Conservation (phyloP, 2,113 vertebrate genomes). For the Aleadryas rufinucha region DNA sequence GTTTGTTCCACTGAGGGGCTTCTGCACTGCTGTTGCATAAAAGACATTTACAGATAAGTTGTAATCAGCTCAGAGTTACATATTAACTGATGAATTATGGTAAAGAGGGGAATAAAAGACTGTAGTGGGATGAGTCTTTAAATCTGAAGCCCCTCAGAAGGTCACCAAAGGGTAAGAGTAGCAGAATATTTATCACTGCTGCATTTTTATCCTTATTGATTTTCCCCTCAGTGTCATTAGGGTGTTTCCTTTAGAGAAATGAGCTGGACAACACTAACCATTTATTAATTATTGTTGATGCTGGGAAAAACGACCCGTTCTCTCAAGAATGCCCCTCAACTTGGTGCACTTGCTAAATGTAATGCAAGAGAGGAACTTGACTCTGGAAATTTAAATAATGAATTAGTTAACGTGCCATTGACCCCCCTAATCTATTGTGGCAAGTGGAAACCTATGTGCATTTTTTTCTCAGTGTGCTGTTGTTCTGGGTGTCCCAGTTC, state of each 20-base stretch:
- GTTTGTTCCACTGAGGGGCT: not conserved
- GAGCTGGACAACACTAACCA: slow-evolving; percentile 25
- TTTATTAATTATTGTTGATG: slow-evolving; percentile 64
- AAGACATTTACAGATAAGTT: slow-evolving; percentile 60
- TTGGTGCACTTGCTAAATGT: slow-evolving; percentile 27
- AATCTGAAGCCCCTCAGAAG: slow-evolving; percentile 38
- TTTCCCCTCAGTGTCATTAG: slow-evolving; percentile 18
- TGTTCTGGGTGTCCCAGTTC: not conserved
- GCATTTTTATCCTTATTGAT: slow-evolving; percentile 63
- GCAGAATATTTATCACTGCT: slow-evolving; percentile 51
- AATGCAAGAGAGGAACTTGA: slow-evolving; percentile 41
- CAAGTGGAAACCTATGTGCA: slow-evolving; percentile 37
- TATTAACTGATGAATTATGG: slow-evolving; percentile 65
- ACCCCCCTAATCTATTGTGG: slow-evolving; percentile 14
- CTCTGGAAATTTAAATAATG: slow-evolving; percentile 60
- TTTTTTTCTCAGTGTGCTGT: slow-evolving; percentile 27
- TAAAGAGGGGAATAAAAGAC: slow-evolving; percentile 28
- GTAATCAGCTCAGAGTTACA: slow-evolving; percentile 58
- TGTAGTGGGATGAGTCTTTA: slow-evolving; percentile 50
- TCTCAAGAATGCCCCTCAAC: slow-evolving; percentile 9
- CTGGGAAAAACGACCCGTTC: not conserved
- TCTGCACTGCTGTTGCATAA: not conserved
- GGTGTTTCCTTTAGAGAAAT: slow-evolving; percentile 58
- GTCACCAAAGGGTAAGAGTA: slow-evolving; percentile 56
- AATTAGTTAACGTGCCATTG: slow-evolving; percentile 46